Conservation (phyloP, 1,140 invertebrate genomes). For the Drosophila repleta region DNA sequence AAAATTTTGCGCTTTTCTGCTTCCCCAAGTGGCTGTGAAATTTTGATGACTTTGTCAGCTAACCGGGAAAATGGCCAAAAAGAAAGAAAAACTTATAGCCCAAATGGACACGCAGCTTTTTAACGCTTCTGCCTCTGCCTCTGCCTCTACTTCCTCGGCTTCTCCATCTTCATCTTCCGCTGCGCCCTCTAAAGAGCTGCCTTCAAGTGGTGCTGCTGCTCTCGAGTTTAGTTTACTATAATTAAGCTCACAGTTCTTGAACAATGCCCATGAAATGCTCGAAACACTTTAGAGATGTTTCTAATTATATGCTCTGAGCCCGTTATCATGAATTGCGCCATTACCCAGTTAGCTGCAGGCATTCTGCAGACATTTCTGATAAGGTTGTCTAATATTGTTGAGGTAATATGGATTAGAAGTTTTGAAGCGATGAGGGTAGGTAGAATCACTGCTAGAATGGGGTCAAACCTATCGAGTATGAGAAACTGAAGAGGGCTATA, state of each 20-base stretch:
- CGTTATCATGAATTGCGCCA: conserved; percentile 34
- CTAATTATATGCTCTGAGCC: conserved; percentile 34
- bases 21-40: conserved; percentile 79
- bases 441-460: no score
- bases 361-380: conserved; percentile 2
- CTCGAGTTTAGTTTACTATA: conserved; percentile 66
- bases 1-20: conserved; percentile 81
- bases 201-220: conserved; percentile 22
- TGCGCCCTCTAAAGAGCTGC: conserved; percentile 3
- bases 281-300: conserved; percentile 25
- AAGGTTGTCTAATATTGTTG: conserved; percentile 7
- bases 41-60: conserved; percentile 78
- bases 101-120: conserved; percentile 44
- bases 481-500: no score
- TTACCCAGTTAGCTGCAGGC: conserved; percentile 18
- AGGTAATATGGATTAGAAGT: background rate
- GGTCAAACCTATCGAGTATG: no score
- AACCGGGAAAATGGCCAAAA: conserved; percentile 59
- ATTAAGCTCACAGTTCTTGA: conserved; percentile 62
- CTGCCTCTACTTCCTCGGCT: no score
- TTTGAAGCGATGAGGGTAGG: no score
- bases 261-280: conserved; percentile 43
- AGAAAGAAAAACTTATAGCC: conserved; percentile 30
- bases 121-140: no score
- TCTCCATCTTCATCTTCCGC: no score